These are phyloP conservation scores for Ylistrum balloti DNA, from an alignment of 1,140 invertebrate species.

Conservation along the genomic window DNA sequence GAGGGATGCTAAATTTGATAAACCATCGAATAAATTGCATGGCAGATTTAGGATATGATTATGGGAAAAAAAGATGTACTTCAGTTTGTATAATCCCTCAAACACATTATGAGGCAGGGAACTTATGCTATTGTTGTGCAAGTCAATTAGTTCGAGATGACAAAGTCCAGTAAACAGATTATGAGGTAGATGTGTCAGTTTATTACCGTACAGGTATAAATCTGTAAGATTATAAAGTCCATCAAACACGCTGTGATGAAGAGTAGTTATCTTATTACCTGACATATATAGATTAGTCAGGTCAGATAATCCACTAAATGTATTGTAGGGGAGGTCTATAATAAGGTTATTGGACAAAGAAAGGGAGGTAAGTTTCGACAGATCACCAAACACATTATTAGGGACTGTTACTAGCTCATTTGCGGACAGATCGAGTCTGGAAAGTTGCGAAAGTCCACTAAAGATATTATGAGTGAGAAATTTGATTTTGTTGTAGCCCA, in stretches of 20 bases:
- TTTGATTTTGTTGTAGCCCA: too few relatives aligned
- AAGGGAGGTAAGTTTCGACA: not conserved
- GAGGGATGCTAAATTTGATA: too few relatives aligned
- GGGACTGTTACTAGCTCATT: not conserved
- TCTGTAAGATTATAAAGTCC: not conserved
- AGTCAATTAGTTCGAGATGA: not conserved
- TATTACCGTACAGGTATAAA: not conserved
- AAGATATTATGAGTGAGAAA: too few relatives aligned
- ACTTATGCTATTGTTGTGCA: not conserved
- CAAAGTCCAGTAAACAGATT: not conserved
- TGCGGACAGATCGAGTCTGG: too few relatives aligned
- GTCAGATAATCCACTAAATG: not conserved
- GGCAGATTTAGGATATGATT: too few relatives aligned
- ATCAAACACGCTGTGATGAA: not conserved
- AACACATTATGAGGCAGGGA: not conserved
- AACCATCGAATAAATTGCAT: too few relatives aligned
- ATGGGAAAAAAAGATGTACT: too few relatives aligned
- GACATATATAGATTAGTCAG: not conserved
- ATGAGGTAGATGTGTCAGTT: not conserved
- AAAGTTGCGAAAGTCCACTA: too few relatives aligned
- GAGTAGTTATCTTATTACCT: not conserved
- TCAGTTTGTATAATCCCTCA: not conserved
- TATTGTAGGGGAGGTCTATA: not conserved
- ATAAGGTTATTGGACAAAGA: not conserved
- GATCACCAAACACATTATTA: not conserved